Percentiles rank a stretch among this genome's conserved stretches.
phyloP scores from a whole-genome alignment of 2,888 invertebrate species.

The Caenorhabditis panamensis region DNA sequence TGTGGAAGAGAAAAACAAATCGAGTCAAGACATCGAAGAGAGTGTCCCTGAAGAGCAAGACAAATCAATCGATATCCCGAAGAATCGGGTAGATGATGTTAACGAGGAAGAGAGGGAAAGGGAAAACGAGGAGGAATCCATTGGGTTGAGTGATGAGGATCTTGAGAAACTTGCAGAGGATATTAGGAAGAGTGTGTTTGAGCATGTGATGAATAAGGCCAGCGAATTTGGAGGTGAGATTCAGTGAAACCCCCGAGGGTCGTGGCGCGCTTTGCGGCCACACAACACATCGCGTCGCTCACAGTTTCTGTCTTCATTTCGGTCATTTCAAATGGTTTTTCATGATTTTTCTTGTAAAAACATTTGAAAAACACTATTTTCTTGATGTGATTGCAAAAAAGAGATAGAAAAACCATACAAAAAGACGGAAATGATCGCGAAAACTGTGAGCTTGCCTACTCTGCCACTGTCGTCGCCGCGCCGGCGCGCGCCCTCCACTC shows the following conservation, averaged over 20 bases:
- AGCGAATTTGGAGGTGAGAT: conserved; percentile 21
- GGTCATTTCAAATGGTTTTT: too few relatives aligned
- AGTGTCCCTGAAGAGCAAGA: neutral
- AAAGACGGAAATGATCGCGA: too few relatives aligned
- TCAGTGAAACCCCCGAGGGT: too few relatives aligned
- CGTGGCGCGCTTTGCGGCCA: too few relatives aligned
- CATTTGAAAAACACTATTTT: too few relatives aligned
- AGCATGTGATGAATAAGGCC: conserved; percentile 34
- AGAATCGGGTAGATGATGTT: neutral
- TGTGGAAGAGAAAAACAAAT: conserved; percentile 3
- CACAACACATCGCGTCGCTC: too few relatives aligned
- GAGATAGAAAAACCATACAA: neutral
- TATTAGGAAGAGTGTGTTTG: conserved; percentile 18
- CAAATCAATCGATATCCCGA: conserved; percentile 13
- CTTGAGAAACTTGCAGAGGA: conserved; percentile 14
- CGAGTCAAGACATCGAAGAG: neutral
- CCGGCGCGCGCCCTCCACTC: too few relatives aligned
- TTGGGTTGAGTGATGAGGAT: conserved; percentile 8
- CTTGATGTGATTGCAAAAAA: too few relatives aligned
- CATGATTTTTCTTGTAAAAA: too few relatives aligned
- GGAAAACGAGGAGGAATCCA: neutral
- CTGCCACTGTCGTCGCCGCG: too few relatives aligned
- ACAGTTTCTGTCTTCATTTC: too few relatives aligned
- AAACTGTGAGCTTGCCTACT: too few relatives aligned
- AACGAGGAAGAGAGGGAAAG: neutral